These are phyloP conservation scores for Drosophila ambigua DNA, from an alignment of 1,140 invertebrate species.

Conservation along the genomic window DNA sequence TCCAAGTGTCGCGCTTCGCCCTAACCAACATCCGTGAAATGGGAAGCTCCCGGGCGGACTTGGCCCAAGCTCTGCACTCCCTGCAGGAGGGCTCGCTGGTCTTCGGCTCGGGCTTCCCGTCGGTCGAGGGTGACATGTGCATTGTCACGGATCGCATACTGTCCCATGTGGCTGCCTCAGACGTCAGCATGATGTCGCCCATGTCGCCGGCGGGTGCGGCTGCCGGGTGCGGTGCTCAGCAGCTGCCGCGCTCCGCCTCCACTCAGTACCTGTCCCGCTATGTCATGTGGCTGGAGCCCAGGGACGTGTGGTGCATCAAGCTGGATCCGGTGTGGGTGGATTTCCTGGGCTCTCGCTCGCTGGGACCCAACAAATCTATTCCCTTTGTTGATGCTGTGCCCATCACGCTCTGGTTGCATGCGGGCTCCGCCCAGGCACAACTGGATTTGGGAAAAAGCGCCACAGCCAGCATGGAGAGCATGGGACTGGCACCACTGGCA, in stretches of 20 bases:
- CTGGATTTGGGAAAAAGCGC: slow-evolving; percentile 45
- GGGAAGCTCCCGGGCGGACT: slow-evolving; percentile 89
- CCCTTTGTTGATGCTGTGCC: slow-evolving; percentile 96
- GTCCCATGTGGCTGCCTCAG: slow-evolving; percentile 86
- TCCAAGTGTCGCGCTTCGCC: slow-evolving; percentile 91
- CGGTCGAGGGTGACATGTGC: slow-evolving; percentile 86
- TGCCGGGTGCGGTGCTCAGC: slow-evolving; percentile 14
- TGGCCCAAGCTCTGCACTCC: slow-evolving; percentile 89
- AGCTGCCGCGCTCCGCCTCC: slow-evolving; percentile 65
- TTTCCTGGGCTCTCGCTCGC: slow-evolving; percentile 92
- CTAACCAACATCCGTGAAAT: slow-evolving; percentile 91
- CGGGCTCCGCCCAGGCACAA: slow-evolving; percentile 64
- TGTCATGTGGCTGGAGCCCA: slow-evolving; percentile 92
- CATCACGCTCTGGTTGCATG: slow-evolving; percentile 90
- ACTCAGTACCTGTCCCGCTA: slow-evolving; percentile 85
- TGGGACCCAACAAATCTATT: slow-evolving; percentile 89
- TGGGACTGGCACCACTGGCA: slow-evolving; percentile 61
- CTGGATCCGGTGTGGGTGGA: slow-evolving; percentile 97
- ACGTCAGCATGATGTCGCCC: slow-evolving; percentile 70
- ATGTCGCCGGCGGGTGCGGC: slow-evolving; percentile 28
- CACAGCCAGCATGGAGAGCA: slow-evolving; percentile 57
- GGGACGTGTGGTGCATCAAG: slow-evolving; percentile 94
- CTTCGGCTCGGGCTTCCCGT: slow-evolving; percentile 90
- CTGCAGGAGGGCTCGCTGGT: slow-evolving; percentile 90
- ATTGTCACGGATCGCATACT: slow-evolving; percentile 91